Conservation (phyloP, 2,797 vertebrate genomes). For the Microctenopoma steveboyesi region DNA sequence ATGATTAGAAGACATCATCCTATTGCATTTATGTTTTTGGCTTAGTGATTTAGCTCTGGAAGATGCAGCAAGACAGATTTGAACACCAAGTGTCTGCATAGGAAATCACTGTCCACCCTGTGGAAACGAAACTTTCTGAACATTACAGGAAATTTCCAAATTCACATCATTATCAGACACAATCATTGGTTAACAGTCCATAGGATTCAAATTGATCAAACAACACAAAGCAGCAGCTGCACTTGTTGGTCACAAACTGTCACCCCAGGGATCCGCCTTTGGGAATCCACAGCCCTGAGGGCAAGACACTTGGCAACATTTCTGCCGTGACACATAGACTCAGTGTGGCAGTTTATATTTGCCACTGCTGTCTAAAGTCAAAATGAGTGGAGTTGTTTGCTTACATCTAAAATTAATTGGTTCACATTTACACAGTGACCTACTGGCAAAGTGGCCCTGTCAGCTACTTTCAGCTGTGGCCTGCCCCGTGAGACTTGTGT, state of each 20-base stretch:
- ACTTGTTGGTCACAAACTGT: slow-evolving; percentile 65
- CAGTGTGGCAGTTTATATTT: slow-evolving; percentile 20
- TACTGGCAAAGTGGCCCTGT: slow-evolving; percentile 75
- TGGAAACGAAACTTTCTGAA: slow-evolving; percentile 27
- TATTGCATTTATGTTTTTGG: slow-evolving; percentile 11
- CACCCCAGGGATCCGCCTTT: slow-evolving; percentile 48
- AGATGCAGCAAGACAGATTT: background rate
- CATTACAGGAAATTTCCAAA: slow-evolving; percentile 34
- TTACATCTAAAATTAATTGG: slow-evolving; percentile 78
- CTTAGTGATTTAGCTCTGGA: slow-evolving; percentile 24
- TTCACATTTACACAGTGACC: slow-evolving; percentile 78
- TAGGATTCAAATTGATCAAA: slow-evolving; percentile 52
- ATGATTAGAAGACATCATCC: slow-evolving; percentile 47
- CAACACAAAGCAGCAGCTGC: slow-evolving; percentile 41
- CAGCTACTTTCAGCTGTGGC: slow-evolving; percentile 72
- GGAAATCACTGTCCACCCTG: background rate
- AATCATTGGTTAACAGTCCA: slow-evolving; percentile 43
- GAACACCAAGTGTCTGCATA: slow-evolving; percentile 10
- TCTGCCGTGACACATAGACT: slow-evolving; percentile 34
- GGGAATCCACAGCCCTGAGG: slow-evolving; percentile 61
- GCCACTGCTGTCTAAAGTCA: slow-evolving; percentile 37
- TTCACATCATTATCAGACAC: slow-evolving; percentile 41
- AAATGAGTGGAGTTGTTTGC: slow-evolving; percentile 61
- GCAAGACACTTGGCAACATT: slow-evolving; percentile 59
- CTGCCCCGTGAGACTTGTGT: slow-evolving; percentile 48